These are phyloP conservation scores for Horisme vitalbata DNA, from an alignment of 2,888 invertebrate species.

Conservation along the genomic window DNA sequence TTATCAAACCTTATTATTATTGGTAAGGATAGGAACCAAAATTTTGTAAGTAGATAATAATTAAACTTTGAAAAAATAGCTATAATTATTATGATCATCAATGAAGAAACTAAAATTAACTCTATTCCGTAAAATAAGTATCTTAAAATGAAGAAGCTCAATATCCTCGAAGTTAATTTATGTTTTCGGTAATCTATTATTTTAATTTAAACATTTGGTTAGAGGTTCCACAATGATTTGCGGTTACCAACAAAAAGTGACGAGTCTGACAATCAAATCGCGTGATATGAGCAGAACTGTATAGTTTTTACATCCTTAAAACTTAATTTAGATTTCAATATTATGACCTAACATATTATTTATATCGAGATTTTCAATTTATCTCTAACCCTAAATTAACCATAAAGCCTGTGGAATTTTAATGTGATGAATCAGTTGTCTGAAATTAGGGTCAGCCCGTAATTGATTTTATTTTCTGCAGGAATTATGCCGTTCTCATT, in stretches of 20 bases:
- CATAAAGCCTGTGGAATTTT: slow-evolving; percentile 13
- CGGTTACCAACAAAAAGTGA: slow-evolving; percentile 1
- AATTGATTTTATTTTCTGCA: slow-evolving; percentile 20
- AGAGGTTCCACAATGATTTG: too few relatives aligned
- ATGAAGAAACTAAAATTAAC: too few relatives aligned
- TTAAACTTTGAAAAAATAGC: too few relatives aligned
- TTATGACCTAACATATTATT: slow-evolving; percentile 4
- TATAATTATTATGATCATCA: too few relatives aligned
- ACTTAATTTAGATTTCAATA: slow-evolving; percentile 3
- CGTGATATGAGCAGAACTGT: neutral
- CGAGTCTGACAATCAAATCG: neutral
- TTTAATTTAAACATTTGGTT: too few relatives aligned
- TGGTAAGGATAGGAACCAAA: too few relatives aligned
- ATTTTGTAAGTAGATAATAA: too few relatives aligned
- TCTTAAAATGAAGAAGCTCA: too few relatives aligned
- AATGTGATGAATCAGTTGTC: slow-evolving; percentile 5
- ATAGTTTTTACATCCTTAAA: slow-evolving; percentile 2
- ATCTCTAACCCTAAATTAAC: slow-evolving; percentile 19
- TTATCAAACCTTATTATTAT: too few relatives aligned
- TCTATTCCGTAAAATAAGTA: too few relatives aligned
- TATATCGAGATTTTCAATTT: slow-evolving; percentile 10
- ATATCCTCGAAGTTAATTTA: too few relatives aligned
- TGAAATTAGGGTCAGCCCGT: slow-evolving; percentile 10
- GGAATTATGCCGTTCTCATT: slow-evolving; percentile 11
- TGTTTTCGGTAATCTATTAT: too few relatives aligned